Conservation (phyloP, 1,140 invertebrate species). For the Bilobella aurantiaca region DNA sequence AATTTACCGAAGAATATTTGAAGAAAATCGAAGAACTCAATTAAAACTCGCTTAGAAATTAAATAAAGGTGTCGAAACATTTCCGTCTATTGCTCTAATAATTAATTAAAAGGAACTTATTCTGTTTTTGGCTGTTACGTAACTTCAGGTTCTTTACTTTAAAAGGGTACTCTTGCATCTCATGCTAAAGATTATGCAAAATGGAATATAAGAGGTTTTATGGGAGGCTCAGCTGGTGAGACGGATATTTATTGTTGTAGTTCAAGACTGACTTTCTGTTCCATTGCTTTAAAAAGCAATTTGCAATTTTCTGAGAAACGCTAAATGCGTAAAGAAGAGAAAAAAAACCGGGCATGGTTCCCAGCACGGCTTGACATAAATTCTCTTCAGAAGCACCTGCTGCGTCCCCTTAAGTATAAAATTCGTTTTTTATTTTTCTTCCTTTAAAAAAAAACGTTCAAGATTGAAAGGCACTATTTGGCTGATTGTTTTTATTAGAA, state of each 20-base stretch:
- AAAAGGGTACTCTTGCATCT: too few species aligned
- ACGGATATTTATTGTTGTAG: neutral
- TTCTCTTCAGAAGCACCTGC: neutral
- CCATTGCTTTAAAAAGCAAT: neutral
- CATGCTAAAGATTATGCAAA: conserved; percentile 2
- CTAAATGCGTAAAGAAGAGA: too few species aligned
- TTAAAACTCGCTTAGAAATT: too few species aligned
- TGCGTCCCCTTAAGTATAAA: neutral
- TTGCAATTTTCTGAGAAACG: neutral
- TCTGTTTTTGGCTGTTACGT: too few species aligned
- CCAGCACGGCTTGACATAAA: neutral
- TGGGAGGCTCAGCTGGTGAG: neutral
- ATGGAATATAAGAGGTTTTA: neutral
- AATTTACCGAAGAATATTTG: too few species aligned
- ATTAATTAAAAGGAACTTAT: too few species aligned
- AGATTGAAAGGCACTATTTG: neutral
- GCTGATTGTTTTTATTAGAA: too few species aligned
- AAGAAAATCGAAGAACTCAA: too few species aligned
- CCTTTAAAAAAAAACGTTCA: neutral
- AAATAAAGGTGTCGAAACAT: too few species aligned
- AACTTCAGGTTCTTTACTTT: too few species aligned
- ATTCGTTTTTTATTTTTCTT: neutral
- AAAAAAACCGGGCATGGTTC: too few species aligned
- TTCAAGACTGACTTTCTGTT: neutral
- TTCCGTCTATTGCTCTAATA: too few species aligned